phyloP scores from a whole-genome alignment of 2,888 invertebrate species.

The Yponomeuta cagnagella region DNA sequence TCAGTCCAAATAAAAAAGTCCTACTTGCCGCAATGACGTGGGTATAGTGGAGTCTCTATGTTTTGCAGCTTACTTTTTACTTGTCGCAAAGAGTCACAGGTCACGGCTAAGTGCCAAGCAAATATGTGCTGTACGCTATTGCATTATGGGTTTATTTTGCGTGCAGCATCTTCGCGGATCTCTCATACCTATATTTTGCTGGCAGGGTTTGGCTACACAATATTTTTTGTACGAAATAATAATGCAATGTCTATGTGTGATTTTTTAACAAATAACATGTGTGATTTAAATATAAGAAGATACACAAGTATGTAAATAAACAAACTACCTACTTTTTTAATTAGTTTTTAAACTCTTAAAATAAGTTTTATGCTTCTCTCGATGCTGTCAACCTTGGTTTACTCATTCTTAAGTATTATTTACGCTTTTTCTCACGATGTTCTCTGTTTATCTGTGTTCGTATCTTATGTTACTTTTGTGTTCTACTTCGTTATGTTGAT shows the following conservation, averaged over 20 bases:
- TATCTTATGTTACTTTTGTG: constrained; percentile 30
- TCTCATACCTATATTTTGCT: constrained; percentile 17
- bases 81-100: constrained; percentile 35
- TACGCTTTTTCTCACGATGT: constrained; percentile 7
- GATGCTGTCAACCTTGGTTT: constrained; percentile 23
- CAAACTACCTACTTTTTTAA: not conserved
- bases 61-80: constrained; percentile 67
- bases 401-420: constrained; percentile 15
- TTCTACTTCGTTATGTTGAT: constrained; percentile 30
- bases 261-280: not conserved
- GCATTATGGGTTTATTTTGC: constrained; percentile 68
- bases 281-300: constrained; percentile 44
- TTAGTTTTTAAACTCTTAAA: constrained; percentile 24
- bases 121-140: constrained; percentile 36
- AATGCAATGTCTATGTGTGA: not conserved
- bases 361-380: constrained; percentile 7
- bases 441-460: constrained; percentile 20
- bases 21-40: constrained; percentile 26
- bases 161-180: constrained; percentile 29
- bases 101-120: not conserved
- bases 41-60: constrained; percentile 45
- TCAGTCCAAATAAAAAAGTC: constrained; percentile 14
- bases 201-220: not conserved
- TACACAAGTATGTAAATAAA: constrained; percentile 60
- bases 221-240: not conserved